Evolutionary conservation across 2,113 vertebrate genomes (phyloP), one percentile per base, ranked within the genome.

Genomic region (Oenanthe oenanthe): DNA sequence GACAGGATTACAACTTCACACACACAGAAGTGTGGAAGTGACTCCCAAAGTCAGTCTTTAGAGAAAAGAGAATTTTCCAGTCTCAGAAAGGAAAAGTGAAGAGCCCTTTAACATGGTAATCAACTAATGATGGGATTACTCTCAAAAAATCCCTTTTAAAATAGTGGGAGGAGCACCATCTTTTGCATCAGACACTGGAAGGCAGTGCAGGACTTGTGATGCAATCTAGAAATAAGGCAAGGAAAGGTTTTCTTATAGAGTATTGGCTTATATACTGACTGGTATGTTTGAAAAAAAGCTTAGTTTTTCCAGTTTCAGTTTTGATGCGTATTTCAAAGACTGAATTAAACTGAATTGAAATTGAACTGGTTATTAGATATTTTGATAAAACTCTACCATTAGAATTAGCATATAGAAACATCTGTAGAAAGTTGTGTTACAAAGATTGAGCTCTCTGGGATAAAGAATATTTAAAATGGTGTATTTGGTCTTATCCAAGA

Each of bases 361-460:
- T 54, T 57, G 2, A 48, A 36, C 25, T 50, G 9, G 4, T 4
- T 54, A 17, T 50, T 63, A 56, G 10, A n/a, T 68, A 38, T 58
- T 66, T 70, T 16, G 48, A 14, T 47, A 56, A 63, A 76, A 21
- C 1, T 16, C 43, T 31, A 38, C 1, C 2, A 10, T 29, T 79
- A 29, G 7, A 50, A 68, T 19, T 67, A 32, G 3, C 38, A 40
- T 50, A n/a, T 61, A 10, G 20, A 85, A 32, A n/a, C 1, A 18
- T 34, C 14, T 48, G 25, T 53, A 53, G 16, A 43, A 76, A 71
- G 5, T 5, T 72, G 7, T 8, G 3, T 54, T 57, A 50, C 16
- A 63, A 72, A 79, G 5, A 16, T 3, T 0, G 0, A 62, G 4
- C 71, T 85, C 14, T 34, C 74, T n/a, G 28, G 11, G 3, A 32